phyloP scores from a whole-genome alignment of 2,888 invertebrate genomes.

The Xylota sylvarum region DNA sequence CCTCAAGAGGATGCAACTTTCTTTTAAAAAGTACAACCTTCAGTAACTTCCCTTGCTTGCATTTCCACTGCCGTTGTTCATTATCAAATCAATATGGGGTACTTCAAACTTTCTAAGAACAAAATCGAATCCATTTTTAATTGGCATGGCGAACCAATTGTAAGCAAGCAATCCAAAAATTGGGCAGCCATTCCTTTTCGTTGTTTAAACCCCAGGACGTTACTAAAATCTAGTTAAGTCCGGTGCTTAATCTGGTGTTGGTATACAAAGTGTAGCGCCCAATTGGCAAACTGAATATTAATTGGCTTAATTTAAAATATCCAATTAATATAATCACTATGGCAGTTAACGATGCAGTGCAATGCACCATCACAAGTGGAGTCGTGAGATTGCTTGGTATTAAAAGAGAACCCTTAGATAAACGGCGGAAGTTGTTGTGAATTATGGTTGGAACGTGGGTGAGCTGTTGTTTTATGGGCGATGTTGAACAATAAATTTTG shows the following conservation, averaged over 20 bases:
- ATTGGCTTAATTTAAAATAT: constrained; percentile 38
- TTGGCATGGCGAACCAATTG: constrained; percentile 44
- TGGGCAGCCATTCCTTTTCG: constrained; percentile 5
- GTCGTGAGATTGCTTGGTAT: constrained; percentile 20
- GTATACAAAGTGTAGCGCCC: constrained; percentile 17
- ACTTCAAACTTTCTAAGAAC: constrained; percentile 32
- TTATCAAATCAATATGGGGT: constrained; percentile 39
- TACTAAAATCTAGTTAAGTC: constrained; percentile 49
- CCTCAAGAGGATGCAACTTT: constrained; percentile 54
- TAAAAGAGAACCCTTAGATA: neutral
- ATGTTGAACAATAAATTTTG: neutral
- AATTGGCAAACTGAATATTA: constrained; percentile 45
- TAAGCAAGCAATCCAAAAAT: constrained; percentile 28
- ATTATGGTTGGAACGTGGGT: neutral
- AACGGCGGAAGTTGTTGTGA: constrained; percentile 6
- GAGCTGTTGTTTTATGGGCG: neutral
- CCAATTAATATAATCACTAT: constrained; percentile 48
- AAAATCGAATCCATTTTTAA: constrained; percentile 54
- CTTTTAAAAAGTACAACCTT: constrained; percentile 16
- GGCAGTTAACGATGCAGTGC: constrained; percentile 9
- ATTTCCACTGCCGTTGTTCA: constrained; percentile 29
- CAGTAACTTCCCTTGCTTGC: constrained; percentile 28
- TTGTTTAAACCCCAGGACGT: neutral
- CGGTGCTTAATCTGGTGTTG: constrained; percentile 22
- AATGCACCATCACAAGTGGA: neutral